Evolutionary conservation across 2,113 vertebrate genomes (phyloP).

Genomic region (Otus sunia): DNA sequence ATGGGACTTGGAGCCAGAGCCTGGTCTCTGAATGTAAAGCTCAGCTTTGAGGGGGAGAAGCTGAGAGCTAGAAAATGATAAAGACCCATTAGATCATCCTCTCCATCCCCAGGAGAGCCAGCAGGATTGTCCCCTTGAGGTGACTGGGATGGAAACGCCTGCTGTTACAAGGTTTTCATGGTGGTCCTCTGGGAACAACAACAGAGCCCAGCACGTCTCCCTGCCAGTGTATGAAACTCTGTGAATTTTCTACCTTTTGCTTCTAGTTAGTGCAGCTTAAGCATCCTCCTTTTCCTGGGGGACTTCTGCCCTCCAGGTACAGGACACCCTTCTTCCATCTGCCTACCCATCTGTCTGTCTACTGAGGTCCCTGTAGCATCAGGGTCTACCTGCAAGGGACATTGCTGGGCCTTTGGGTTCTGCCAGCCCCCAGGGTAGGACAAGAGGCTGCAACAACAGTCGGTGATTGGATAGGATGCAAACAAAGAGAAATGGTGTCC

Average conservation of each 20-base stretch:
- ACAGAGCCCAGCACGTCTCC: neutral
- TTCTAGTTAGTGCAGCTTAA: neutral
- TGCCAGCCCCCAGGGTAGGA: neutral
- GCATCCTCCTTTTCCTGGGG: neutral
- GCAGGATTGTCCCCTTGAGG: neutral
- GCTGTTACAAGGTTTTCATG: neutral
- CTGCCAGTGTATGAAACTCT: neutral
- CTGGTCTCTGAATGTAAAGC: neutral
- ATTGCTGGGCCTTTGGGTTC: neutral
- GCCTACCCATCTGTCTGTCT: neutral
- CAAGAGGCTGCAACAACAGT: neutral
- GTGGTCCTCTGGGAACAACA: neutral
- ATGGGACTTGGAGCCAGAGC: neutral
- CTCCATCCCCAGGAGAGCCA: neutral
- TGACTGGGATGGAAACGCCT: neutral
- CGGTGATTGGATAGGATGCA: neutral
- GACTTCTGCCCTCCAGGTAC: neutral
- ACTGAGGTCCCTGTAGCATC: neutral
- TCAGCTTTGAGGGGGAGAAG: neutral
- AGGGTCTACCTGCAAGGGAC: neutral
- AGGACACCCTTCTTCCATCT: neutral
- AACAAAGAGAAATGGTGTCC: neutral
- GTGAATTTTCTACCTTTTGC: neutral
- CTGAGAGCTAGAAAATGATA: neutral
- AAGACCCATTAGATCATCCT: slow-evolving; percentile 5